Evolutionary conservation across 2,797 vertebrate species (phyloP), one percentile per base, ranked within the genome.

Genomic region (Trematomus bernacchii): DNA sequence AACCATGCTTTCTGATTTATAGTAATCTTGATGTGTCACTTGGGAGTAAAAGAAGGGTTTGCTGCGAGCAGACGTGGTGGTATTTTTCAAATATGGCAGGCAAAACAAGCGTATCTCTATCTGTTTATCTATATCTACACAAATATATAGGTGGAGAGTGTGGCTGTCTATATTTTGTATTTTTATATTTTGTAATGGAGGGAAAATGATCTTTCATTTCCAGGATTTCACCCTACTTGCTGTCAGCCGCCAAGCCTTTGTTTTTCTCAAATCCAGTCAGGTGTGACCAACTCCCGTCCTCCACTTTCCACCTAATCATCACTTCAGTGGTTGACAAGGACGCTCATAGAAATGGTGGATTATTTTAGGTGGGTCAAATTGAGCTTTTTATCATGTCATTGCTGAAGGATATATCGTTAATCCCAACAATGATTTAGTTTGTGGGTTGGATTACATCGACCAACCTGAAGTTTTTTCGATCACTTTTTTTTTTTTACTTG

Each of bases 321-420:
- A 92, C 79, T 87, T 90, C 85, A 58, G 66, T 33, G 70, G 65
- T 58, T 86, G 92, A 94, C 92, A 94, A 93, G 93, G 92, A 92
- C 83, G 61, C 81, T 62, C 85, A 83, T 89, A 90, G 93, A 91
- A 84, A 67, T 42, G 42, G 71, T 91, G 87, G 94, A 86, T 92
- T 87, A 91, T 91, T 84, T 86, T 78, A 80, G 84, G 86, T 18
- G 0, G 79, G 76, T 85, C 58, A 63, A 88, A 89, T 82, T 85
- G 82, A 88, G 88, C 90, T 87, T 84, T 92, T 86, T 65, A 66
- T 87, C 83, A 88, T 51, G 65, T 89, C 87, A 80, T 80, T 58
- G 78, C 79, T 85, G 89, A 93, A 94, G 86, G 92, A 93, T 93
- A 91, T 85, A 87, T 89, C 71, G 80, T 85, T 85, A 87, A 90